Base-by-base conservation (phyloP, 2,113 vertebrate species). In the Nestor notabilis region DNA sequence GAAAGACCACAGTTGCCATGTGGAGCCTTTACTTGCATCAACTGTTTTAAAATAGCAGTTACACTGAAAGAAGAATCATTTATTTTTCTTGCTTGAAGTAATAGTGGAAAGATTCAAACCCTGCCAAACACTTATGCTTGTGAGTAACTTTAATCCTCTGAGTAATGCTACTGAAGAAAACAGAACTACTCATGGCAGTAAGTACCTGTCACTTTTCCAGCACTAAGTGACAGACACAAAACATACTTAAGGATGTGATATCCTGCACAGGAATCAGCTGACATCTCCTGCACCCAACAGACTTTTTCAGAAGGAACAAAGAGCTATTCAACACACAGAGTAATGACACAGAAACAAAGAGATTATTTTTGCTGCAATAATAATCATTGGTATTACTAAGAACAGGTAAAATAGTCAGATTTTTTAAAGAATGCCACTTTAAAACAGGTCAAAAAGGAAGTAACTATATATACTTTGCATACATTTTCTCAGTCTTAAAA, bases 151-250 rank as follows among this genome's bases (percentile, higher is more conserved):
- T n/a, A 95, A 85, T 86, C 47, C 77, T 82, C 8, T 46, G 43
- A 93, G 35, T 33, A 74, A 63, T 66, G 88, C 43, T 39, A 29
- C 66, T 43, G 85, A 83, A 88, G 46, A 61, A 81, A 90, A 74
- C 17, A 78, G 71, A 92, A 78, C 80, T 75, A 64, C 47, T 83
- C 35, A 17, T 41, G 55, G 76, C 83, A 71, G 64, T 77, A 83
- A 93, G 83, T 77, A 89, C 83, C 60, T 87, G 88, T 64, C 89
- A 92, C 35, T 87, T 75, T 87, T 88, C 50, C 64, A 87, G 47
- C 72, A 77, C 53, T 55, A 66, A 81, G 35, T 89, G 60, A 92
- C 55, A 92, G 85, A 61, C 41, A 64, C 20, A 71, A 50, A 90
- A 87, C 33, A 69, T 24, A 65, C 60, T 75, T 63, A 70, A 80